Evolutionary conservation across 53 echinoderm and acorn worm genomes (phyloP).

Genomic region (Arbacia lixula): DNA sequence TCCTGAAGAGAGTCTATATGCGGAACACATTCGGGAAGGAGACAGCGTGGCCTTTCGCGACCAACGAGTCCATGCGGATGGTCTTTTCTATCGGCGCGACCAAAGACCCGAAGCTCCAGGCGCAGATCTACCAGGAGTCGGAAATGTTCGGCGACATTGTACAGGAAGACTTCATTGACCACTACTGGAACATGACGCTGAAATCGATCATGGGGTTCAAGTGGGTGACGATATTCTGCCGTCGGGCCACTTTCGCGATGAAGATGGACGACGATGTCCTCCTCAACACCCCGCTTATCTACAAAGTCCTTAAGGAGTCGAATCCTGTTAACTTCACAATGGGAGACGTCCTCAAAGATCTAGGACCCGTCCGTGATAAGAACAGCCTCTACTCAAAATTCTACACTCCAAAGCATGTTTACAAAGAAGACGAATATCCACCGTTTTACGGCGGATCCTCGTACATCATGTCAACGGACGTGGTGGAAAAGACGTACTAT

Average conservation of each 20-base stretch:
- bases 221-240: slow-evolving; percentile 3
- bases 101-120: not conserved
- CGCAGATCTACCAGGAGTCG: slow-evolving; percentile 1
- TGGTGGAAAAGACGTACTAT: slow-evolving; percentile 1
- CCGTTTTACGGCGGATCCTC: not conserved
- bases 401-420: slow-evolving; percentile 8
- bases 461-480: slow-evolving; percentile 13
- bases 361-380: not conserved
- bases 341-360: slow-evolving; percentile 2
- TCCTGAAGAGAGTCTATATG: not conserved
- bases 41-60: not conserved
- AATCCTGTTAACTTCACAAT: not conserved
- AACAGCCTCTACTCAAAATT: not conserved
- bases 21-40: not conserved
- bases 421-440: not conserved
- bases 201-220: slow-evolving; percentile 4
- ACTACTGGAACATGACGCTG: slow-evolving; percentile 10
- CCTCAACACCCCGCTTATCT: not conserved
- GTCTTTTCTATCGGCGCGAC: not conserved
- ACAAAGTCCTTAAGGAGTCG: not conserved
- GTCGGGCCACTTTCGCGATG: not conserved
- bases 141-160: slow-evolving; percentile 17
- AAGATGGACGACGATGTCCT: slow-evolving; percentile 16
- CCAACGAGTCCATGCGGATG: not conserved
- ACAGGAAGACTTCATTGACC: too few species aligned